Evolutionary conservation across 2,888 invertebrate species (phyloP), one percentile per base, ranked within the genome.

Genomic region (Apotomis turbidana): DNA sequence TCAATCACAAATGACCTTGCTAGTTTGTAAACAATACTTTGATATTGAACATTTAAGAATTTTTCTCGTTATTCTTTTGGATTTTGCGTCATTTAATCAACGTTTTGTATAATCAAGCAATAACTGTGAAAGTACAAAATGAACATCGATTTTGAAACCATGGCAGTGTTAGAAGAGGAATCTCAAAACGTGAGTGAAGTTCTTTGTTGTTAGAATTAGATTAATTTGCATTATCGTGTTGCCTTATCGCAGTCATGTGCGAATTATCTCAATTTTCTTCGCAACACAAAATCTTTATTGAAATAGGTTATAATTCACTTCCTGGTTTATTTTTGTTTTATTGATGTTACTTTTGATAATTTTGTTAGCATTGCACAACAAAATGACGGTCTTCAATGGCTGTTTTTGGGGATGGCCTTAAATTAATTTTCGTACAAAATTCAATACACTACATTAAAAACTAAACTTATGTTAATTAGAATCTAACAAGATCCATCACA

Each of bases 1-100:
- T n/a, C n/a, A n/a, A n/a, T n/a, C n/a, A n/a, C n/a, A n/a, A 90
- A 93, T 95, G 95, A 95, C 95, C 95, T 96, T 96, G 95, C 94
- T 89, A 95, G 95, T 96, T 96, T 96, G 96, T 96, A 96, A 96
- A 96, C 96, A 96, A 94, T 89, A 94, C 93, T 94, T 94, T 94
- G 94, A 88, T 90, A 83, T 76, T 27, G 2, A 82, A 84, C 78
- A 81, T 82, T 81, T 85, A 81, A 78, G 80, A 74, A 82, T 85
- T 61, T 95, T 95, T 94, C 93, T 91, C 94, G 92, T 94, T 94
- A 94, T 90, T 79, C 90, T 87, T 74, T 74, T 49, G 63, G 75
- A 71, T 75, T 91, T 93, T 93, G 91, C 90, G 90, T 94, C 91
- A 89, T 85, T 82, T 76, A 78, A 77, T 73, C 66, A 76, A 76